Evolutionary conservation across 2,888 invertebrate genomes (phyloP), one percentile per base, ranked within the genome.

Genomic region (Nomada ferruginata): DNA sequence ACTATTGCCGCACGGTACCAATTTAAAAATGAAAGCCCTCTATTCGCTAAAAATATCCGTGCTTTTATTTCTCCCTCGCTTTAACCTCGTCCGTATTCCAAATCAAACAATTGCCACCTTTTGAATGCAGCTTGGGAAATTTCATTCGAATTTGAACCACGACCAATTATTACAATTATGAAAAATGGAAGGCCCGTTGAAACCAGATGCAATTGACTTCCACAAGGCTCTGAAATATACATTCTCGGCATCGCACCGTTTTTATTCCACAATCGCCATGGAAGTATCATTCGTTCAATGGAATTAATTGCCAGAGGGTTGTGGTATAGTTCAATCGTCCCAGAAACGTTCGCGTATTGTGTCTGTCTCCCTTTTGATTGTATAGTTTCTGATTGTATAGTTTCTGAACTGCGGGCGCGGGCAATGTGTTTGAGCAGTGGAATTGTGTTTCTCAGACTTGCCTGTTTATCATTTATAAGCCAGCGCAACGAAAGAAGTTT

Each of bases 371-470:
- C 9, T 50, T 57, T 57, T 36, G 15, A 47, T 13, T 4, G 44
- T n/a, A 10, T 47, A n/a, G 53, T 52, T 64, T 52, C 15, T 20
- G 42, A 64, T 13, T 4, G 44, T n/a, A 10, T 47, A n/a, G 53
- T 52, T 64, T 52, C 15, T 20, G 42, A 64, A 68, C 23, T n/a
- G 29, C 26, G 7, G 23, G 18, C 18, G 11, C 1, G 26, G 13
- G 42, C 15, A 73, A 63, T 42, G 57, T 59, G n/a, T 57, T 73
- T 36, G 20, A 15, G 52, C 50, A 15, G 52, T 23, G 9, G 15
- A 26, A 76, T 44, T 59, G 74, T 53, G 65, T 77, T 65, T 74
- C 65, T 44, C 59, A 5, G 57, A 73, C 23, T 65, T 59, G 44
- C 13, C 63, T n/a, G 64, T 18, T 60, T 55, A 26, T 60, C 52